Evolutionary conservation across 2,113 vertebrate species (phyloP), one percentile per base, ranked within the genome.

Genomic region (Caretta caretta): DNA sequence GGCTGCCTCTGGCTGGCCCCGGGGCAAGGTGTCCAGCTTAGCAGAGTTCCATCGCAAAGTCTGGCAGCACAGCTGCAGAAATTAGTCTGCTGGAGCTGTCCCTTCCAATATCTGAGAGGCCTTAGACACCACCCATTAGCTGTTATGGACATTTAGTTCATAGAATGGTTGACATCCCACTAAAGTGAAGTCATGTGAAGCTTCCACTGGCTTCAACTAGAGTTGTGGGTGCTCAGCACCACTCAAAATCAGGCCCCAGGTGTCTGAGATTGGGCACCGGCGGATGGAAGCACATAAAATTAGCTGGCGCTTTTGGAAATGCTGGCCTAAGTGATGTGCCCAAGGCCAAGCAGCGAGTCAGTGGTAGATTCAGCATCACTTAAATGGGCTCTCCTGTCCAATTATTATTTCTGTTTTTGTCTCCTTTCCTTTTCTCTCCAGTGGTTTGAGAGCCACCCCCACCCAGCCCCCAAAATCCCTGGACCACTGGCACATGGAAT

Each of bases 401-500:
- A 0, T 79, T 27, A 76, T 56, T 90, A 94, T n/a, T 51, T 78
- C 56, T 24, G 16, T n/a, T 97, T 69, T 29, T 86, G 2, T 96
- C 75, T 48, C 46, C 31, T 53, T 42, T 93, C 92, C 79, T 88
- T 82, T 54, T 90, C 84, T 78, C 42, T 90, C 57, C 95, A 97
- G 96, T 24, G 69, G 57, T 80, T 91, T 96, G 87, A 96, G 78
- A 79, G 91, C 97, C 75, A 93, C 94, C 80, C 90, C 96, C 20
- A 84, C 86, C 79, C 97, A 97, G 75, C 96, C 94, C 83, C 82
- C 94, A 29, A 97, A 93, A 42, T 80, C 93, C 20, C 49, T 93
- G 93, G 98, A 98, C 35, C 95, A 98, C 62, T 98, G 97, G 98
- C 97, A 97, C 90, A 87, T 50, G 0, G 97, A 98, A 24, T 25